Percentiles rank a stretch among this genome's conserved stretches.
These are phyloP conservation scores for Drosophila cracens DNA, from an alignment of 2,888 invertebrate species.

Conservation along the genomic window DNA sequence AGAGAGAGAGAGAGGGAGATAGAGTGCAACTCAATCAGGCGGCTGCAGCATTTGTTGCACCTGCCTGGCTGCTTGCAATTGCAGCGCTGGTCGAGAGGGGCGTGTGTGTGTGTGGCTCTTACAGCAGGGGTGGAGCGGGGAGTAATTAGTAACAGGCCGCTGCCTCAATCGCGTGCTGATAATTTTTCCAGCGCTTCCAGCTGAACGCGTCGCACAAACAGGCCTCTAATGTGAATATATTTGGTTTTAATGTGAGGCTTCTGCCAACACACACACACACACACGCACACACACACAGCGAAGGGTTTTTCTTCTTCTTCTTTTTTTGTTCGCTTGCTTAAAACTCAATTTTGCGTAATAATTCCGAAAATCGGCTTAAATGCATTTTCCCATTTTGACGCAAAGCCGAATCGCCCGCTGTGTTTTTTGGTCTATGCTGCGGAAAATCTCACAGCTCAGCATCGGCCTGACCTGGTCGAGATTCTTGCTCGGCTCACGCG, in stretches of 20 bases:
- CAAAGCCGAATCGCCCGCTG: slow-evolving; percentile 43
- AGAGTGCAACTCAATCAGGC: slow-evolving; percentile 71
- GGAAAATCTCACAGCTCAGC: slow-evolving; percentile 27
- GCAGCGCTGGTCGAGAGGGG: slow-evolving; percentile 37
- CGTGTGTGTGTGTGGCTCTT: slow-evolving; percentile 4
- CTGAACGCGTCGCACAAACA: slow-evolving; percentile 55
- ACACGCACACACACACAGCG: slow-evolving; percentile 4
- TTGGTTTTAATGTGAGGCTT: slow-evolving; percentile 36
- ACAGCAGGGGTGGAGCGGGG: slow-evolving; percentile 20
- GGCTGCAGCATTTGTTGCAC: slow-evolving; percentile 59
- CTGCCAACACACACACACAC: slow-evolving; percentile 1
- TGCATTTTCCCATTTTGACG: slow-evolving; percentile 38
- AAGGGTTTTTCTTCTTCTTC: slow-evolving; percentile 23
- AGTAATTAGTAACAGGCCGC: slow-evolving; percentile 75
- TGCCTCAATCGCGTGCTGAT: slow-evolving; percentile 75
- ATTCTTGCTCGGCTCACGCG: slow-evolving; percentile 68
- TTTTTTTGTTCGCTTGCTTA: slow-evolving; percentile 5
- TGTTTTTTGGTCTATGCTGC: slow-evolving; percentile 49
- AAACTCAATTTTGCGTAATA: slow-evolving; percentile 75
- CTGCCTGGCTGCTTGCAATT: slow-evolving; percentile 35
- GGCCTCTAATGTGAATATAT: slow-evolving; percentile 63
- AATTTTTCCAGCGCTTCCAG: slow-evolving; percentile 65
- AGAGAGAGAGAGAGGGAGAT: neutral
- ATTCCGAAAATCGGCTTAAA: slow-evolving; percentile 66
- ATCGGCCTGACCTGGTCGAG: slow-evolving; percentile 13